phyloP scores from a whole-genome alignment of 2,113 vertebrate species.

The Melanotaenia duboulayi region DNA sequence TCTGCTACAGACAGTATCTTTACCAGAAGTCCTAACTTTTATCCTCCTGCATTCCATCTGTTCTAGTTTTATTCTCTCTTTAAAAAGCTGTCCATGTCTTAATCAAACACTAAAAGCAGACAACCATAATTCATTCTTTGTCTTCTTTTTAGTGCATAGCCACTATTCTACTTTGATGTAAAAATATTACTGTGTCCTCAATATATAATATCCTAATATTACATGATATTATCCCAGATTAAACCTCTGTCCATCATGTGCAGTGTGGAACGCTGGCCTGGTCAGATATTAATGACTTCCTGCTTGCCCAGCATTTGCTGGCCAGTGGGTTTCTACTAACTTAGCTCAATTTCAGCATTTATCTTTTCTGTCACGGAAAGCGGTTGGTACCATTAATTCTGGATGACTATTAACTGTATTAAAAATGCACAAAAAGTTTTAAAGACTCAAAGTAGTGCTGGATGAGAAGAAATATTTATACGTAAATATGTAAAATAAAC shows the following conservation, averaged over 20 bases:
- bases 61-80: conserved; percentile 8
- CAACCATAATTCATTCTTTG: not conserved
- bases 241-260: conserved; percentile 4
- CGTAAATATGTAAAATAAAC: too few species aligned
- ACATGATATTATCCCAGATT: not conserved
- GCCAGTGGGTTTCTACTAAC: not conserved
- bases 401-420: not conserved
- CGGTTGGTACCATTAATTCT: conserved; percentile 5
- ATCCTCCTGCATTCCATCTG: not conserved
- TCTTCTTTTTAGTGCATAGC: not conserved
- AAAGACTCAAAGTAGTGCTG: not conserved
- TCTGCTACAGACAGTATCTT: conserved; percentile 2
- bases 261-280: not conserved
- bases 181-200: not conserved
- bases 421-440: not conserved
- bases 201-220: not conserved
- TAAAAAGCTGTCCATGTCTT: not conserved
- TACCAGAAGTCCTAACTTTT: not conserved
- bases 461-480: too few species aligned
- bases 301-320: not conserved
- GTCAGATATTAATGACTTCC: conserved; percentile 11
- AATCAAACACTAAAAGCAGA: not conserved
- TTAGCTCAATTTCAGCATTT: conserved; percentile 14
- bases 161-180: not conserved
- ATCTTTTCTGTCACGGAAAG: not conserved